A percentile compares a stretch with the other conserved stretches of the same genome.
Conservation (phyloP, 1,140 invertebrate genomes). For the Sycophila sp. region DNA sequence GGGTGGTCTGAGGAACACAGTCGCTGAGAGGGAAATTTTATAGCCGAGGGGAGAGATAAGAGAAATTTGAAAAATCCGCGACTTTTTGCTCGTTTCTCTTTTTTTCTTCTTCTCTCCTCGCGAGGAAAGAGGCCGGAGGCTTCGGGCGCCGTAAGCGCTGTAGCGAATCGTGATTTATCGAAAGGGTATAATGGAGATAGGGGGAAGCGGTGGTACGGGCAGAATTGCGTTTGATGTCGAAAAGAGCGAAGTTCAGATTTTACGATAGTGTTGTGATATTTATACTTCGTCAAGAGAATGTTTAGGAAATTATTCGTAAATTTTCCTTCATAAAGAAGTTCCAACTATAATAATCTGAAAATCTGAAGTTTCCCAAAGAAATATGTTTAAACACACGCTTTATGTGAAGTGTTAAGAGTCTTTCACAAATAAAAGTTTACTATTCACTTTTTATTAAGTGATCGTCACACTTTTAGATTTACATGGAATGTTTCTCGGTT, state of each 20-base stretch:
- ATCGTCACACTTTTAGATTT: too few relatives aligned
- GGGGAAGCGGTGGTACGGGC: background rate
- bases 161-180: constrained; percentile 28
- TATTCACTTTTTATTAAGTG: too few relatives aligned
- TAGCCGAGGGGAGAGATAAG: constrained; percentile 19
- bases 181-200: constrained; percentile 29
- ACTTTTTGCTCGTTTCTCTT: constrained; percentile 1
- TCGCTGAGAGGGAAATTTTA: constrained; percentile 36
- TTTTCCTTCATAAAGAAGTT: too few relatives aligned
- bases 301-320: too few relatives aligned
- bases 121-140: background rate
- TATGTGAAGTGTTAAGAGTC: too few relatives aligned
- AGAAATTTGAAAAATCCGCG: constrained; percentile 36
- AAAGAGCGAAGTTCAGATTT: background rate
- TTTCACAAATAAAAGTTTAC: too few relatives aligned
- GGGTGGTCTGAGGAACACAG: background rate
- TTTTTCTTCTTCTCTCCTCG: background rate
- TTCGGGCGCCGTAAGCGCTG: background rate
- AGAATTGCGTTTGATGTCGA: background rate
- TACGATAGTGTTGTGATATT: too few relatives aligned
- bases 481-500: too few relatives aligned
- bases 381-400: too few relatives aligned
- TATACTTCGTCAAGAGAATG: too few relatives aligned
- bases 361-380: too few relatives aligned
- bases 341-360: too few relatives aligned